Evolutionary conservation across 2,888 invertebrate species (phyloP).

Genomic region (Pterostichus niger): DNA sequence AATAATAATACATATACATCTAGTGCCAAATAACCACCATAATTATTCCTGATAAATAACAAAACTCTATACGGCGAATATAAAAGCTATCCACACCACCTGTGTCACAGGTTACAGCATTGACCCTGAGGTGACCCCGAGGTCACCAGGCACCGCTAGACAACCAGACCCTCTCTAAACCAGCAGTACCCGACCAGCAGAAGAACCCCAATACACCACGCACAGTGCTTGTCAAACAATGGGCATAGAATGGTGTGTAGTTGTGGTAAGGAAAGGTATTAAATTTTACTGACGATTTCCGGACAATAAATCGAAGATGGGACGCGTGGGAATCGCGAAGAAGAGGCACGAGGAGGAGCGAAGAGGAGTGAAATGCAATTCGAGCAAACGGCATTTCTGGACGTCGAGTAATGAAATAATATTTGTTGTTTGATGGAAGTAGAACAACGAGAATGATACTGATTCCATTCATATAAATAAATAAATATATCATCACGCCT

Average conservation of each 20-base stretch:
- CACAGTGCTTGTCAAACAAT: slow-evolving; percentile 19
- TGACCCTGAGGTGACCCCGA: slow-evolving; percentile 12
- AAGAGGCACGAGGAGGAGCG: neutral
- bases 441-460: too few relatives aligned
- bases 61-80: neutral
- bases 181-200: slow-evolving; percentile 41
- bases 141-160: slow-evolving; percentile 43
- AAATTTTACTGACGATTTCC: slow-evolving; percentile 36
- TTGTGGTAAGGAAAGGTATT: slow-evolving; percentile 27
- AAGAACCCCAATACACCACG: neutral
- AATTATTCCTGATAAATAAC: too few relatives aligned
- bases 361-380: slow-evolving; percentile 1
- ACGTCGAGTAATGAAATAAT: neutral
- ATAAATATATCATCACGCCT: too few relatives aligned
- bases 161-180: slow-evolving; percentile 43
- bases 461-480: too few relatives aligned
- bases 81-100: neutral
- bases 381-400: neutral
- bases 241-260: neutral
- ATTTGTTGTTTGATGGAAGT: too few relatives aligned
- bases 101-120: slow-evolving; percentile 27
- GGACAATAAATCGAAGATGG: slow-evolving; percentile 44
- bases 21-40: too few relatives aligned
- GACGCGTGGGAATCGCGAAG: slow-evolving; percentile 32
- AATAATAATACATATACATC: too few relatives aligned